Evolutionary conservation across 1,140 invertebrate genomes (phyloP).

Genomic region (Sinella curviseta): DNA sequence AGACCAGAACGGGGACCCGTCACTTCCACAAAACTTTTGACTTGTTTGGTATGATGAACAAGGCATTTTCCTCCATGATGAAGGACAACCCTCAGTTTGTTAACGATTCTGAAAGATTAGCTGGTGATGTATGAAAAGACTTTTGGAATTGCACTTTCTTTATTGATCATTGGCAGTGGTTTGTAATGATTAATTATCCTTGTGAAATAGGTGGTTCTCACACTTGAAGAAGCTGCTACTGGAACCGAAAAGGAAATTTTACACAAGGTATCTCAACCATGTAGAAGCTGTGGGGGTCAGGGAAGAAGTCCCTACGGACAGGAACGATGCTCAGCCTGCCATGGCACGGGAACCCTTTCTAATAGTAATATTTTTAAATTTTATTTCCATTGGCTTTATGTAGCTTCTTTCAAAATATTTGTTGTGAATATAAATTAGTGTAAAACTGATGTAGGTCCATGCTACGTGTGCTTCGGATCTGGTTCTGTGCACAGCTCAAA

Average conservation of each 20-base stretch:
- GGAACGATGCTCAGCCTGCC: background rate
- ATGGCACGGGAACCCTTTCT: background rate
- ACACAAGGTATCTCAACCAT: background rate
- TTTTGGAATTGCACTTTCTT: background rate
- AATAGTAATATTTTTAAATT: too few species aligned
- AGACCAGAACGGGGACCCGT: background rate
- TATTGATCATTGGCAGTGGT: background rate
- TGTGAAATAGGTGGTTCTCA: background rate
- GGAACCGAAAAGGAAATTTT: background rate
- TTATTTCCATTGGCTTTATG: too few species aligned
- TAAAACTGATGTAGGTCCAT: background rate
- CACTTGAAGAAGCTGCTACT: background rate
- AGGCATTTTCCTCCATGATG: background rate
- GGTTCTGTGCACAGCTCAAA: background rate
- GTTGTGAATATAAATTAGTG: background rate
- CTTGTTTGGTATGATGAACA: background rate
- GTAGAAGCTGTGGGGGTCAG: background rate
- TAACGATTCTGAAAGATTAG: background rate
- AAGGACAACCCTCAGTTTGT: background rate
- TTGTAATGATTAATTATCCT: background rate
- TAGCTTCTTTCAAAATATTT: too few species aligned
- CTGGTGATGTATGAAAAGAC: background rate
- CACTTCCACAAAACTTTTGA: background rate
- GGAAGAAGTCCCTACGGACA: background rate
- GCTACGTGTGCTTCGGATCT: background rate